Conservation (phyloP, 2,797 vertebrate species). For the Brachyalestes nurse region DNA sequence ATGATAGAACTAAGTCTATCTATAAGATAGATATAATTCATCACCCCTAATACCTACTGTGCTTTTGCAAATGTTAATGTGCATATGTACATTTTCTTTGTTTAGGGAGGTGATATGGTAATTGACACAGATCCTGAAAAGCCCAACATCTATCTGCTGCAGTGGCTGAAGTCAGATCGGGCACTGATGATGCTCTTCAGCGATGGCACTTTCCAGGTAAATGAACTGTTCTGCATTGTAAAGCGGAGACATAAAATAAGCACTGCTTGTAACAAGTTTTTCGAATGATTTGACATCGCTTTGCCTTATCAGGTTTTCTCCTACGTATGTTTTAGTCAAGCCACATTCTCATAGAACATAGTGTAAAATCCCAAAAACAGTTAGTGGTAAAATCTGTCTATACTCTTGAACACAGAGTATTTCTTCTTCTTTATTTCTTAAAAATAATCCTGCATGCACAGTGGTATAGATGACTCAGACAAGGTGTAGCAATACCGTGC, state of each 20-base stretch:
- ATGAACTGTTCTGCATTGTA: constrained; percentile 30
- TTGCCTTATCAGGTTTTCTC: not conserved
- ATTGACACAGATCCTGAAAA: constrained; percentile 86
- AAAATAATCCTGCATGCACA: constrained; percentile 8
- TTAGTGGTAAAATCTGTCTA: not conserved
- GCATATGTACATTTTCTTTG: constrained; percentile 24
- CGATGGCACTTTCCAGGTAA: constrained; percentile 98
- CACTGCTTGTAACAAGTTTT: not conserved
- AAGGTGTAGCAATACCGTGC: constrained; percentile 41
- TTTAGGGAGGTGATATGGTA: constrained; percentile 91
- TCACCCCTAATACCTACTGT: not conserved
- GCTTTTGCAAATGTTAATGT: not conserved
- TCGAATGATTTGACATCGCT: not conserved
- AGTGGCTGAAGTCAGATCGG: constrained; percentile 98
- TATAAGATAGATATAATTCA: no score
- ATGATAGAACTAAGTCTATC: no score
- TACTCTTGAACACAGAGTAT: not conserved
- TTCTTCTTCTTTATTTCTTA: no score
- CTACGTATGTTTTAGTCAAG: not conserved
- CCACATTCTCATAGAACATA: not conserved
- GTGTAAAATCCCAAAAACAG: not conserved
- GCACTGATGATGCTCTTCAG: constrained; percentile 99
- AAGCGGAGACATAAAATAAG: not conserved
- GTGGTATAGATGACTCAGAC: constrained; percentile 27
- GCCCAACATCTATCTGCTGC: constrained; percentile 92